Evolutionary conservation across 2,113 vertebrate genomes (phyloP), one percentile per base, ranked within the genome.

Genomic region (Cryptotis parvus): DNA sequence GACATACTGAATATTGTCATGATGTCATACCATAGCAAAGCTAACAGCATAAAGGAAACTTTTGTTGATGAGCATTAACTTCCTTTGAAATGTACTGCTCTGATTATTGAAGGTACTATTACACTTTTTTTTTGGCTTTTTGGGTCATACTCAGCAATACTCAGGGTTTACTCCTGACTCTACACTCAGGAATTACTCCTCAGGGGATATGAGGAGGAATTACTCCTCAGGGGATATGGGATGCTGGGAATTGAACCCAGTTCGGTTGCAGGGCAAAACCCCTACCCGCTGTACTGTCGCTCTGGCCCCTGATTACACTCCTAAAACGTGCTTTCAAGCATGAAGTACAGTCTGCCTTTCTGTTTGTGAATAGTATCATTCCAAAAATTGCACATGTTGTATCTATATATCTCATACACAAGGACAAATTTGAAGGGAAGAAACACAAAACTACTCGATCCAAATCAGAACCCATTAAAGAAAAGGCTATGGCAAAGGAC

Each of bases 381-480:
- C 61, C 29, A 92, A 43, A 93, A 83, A 79, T 9, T n/a, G 14
- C 4, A 58, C 15, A 91, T 24, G 3, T 6, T 61, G 39, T 24
- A 20, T 58, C 52, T 83, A 90, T 33, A 43, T 10, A 85, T 29
- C 45, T 92, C 68, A 61, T 58, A 58, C 4, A 45, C 90, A 96
- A 96, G 96, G 95, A 86, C 95, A 95, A 95, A 95, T 39, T 45
- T 86, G 29, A 72, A 63, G 80, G 45, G 81, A 90, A 65, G 45
- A 89, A 70, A 29, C 35, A 58, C 63, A 41, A 88, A 69, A 70
- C 29, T 78, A 89, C 43, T 85, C 85, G 91, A 29, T 65, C 94
- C 92, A 93, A 88, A 94, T 93, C 80, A 92, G 82, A 93, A 68
- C n/a, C 94, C 94, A 96, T 94, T 95, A 95, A 91, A 84, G 73